Percentiles rank a stretch among this genome's conserved stretches.
Evolutionary conservation across 1,140 invertebrate genomes (phyloP).

Genomic region (Ceratitis capitata): DNA sequence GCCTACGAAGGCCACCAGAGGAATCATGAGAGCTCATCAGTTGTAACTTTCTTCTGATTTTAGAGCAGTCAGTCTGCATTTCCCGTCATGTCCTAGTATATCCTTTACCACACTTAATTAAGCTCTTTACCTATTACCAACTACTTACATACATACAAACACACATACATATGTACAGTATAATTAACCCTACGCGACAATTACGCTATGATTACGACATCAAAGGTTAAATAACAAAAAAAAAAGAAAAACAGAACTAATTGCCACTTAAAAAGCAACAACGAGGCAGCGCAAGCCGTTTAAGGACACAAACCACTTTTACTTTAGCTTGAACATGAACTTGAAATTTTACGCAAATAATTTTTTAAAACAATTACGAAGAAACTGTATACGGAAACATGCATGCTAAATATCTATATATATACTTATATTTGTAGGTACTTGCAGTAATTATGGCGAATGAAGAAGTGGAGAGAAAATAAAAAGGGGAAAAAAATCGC

Average conservation of each 20-base stretch:
- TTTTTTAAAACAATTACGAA: constrained; percentile 14
- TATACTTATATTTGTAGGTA: no score
- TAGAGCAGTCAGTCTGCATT: no score
- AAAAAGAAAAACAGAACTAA: not conserved
- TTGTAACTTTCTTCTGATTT: no score
- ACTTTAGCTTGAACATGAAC: constrained; percentile 33
- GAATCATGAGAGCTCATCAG: no score
- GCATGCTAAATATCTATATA: no score
- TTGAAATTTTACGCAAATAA: constrained; percentile 30
- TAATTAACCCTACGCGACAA: constrained; percentile 2
- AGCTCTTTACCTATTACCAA: not conserved
- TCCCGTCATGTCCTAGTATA: not conserved
- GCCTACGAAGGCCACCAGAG: no score
- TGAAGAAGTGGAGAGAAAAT: not conserved
- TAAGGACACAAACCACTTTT: not conserved
- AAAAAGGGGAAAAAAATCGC: not conserved
- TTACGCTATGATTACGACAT: not conserved
- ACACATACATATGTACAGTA: not conserved
- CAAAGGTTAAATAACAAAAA: constrained; percentile 1
- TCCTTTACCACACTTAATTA: not conserved
- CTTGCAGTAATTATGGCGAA: constrained; percentile 3
- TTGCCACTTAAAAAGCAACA: not conserved
- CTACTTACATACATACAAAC: no score
- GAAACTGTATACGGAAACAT: not conserved
- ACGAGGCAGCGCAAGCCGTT: not conserved